A percentile compares a stretch with the other conserved stretches of the same genome.
phyloP scores from a whole-genome alignment of 2,797 vertebrate species.

The Coilia nasus region DNA sequence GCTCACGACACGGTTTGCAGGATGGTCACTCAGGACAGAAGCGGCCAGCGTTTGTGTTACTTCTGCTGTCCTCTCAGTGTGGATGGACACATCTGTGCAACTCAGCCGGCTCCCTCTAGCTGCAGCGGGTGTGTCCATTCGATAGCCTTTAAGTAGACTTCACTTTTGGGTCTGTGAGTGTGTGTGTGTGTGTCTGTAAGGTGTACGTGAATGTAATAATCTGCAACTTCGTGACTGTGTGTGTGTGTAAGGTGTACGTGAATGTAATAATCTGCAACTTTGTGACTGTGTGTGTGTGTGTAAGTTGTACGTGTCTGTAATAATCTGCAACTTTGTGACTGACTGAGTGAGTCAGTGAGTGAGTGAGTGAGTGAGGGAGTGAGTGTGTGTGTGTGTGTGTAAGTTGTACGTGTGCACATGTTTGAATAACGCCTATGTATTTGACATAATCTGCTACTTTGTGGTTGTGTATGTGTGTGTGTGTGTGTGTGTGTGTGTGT shows the following conservation, averaged over 20 bases:
- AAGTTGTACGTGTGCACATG: too few species aligned
- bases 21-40: background rate
- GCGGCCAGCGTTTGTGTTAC: background rate
- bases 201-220: constrained; percentile 7
- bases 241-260: background rate
- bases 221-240: constrained; percentile 11
- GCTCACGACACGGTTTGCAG: too few species aligned
- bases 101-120: background rate
- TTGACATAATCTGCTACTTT: background rate
- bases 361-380: background rate
- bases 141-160: background rate
- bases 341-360: background rate
- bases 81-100: background rate
- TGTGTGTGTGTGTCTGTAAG: background rate
- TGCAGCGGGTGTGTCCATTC: background rate
- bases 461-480: constrained; percentile 1
- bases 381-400: background rate
- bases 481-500: background rate
- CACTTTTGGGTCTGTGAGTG: background rate
- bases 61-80: background rate
- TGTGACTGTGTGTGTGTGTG: background rate
- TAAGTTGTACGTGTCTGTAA: background rate
- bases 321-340: background rate
- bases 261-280: too few species aligned
- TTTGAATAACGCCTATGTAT: too few species aligned